These are phyloP conservation scores for Xylota segnis DNA, from an alignment of 2,888 invertebrate species.

Conservation along the genomic window DNA sequence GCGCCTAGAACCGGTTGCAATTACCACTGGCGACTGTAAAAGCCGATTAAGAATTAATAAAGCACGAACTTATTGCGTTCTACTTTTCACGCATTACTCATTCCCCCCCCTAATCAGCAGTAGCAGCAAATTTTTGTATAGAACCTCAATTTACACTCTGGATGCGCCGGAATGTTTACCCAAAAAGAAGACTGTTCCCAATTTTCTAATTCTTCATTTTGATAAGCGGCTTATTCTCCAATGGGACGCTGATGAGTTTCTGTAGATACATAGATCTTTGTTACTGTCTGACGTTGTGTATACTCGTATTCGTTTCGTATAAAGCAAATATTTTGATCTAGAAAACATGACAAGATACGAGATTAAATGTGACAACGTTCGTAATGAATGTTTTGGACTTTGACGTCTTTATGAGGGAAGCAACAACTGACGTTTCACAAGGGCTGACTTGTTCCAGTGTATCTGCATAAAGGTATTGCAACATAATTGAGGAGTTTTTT, in stretches of 20 bases:
- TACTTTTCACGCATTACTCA: slow-evolving; percentile 40
- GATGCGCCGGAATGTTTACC: slow-evolving; percentile 31
- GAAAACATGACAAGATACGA: slow-evolving; percentile 25
- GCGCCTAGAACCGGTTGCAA: neutral
- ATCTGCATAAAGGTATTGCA: slow-evolving; percentile 18
- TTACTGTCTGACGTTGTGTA: slow-evolving; percentile 27
- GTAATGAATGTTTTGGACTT: slow-evolving; percentile 30
- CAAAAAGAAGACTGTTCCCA: slow-evolving; percentile 30
- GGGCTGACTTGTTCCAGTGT: neutral
- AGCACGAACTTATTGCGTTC: slow-evolving; percentile 29
- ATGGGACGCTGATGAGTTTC: slow-evolving; percentile 35
- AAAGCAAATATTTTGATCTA: slow-evolving; percentile 26
- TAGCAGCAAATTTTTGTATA: neutral
- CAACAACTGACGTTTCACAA: slow-evolving; percentile 11
- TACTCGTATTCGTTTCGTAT: neutral
- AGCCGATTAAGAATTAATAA: slow-evolving; percentile 32
- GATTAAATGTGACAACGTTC: slow-evolving; percentile 11
- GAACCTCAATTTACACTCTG: slow-evolving; percentile 19
- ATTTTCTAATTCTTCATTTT: slow-evolving; percentile 45
- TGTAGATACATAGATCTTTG: slow-evolving; percentile 41
- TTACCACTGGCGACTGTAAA: slow-evolving; percentile 2
- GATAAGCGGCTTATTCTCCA: slow-evolving; percentile 46
- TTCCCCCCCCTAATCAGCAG: neutral
- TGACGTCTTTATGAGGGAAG: neutral
- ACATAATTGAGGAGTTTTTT: neutral